These are phyloP conservation scores for Myoxocephalus aenaeus DNA, from an alignment of 2,797 vertebrate species.

Conservation along the genomic window DNA sequence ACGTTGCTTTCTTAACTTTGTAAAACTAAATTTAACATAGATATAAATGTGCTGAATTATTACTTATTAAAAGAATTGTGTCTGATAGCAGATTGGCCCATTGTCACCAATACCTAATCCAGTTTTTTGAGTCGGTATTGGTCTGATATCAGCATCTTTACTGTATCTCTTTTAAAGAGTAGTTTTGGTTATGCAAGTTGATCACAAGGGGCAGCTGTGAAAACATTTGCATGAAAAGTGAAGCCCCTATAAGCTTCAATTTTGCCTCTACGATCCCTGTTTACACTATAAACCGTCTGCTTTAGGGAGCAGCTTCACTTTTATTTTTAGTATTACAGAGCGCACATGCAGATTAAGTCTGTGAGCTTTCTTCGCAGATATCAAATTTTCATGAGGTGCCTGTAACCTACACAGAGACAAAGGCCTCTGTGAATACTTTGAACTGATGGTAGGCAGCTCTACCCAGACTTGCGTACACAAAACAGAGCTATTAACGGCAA, in stretches of 20 bases:
- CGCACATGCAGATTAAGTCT: background rate
- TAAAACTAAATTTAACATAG: background rate
- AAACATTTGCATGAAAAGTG: constrained; percentile 13
- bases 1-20: background rate
- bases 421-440: background rate
- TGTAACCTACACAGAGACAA: constrained; percentile 29
- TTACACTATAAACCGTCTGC: constrained; percentile 34
- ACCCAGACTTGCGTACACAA: background rate
- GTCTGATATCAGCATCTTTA: background rate
- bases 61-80: background rate
- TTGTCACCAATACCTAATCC: background rate
- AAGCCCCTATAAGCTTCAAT: background rate
- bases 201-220: constrained; percentile 15
- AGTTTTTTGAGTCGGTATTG: background rate
- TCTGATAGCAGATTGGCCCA: background rate
- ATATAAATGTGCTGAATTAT: background rate
- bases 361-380: constrained; percentile 24
- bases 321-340: constrained; percentile 5
- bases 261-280: constrained; percentile 33
- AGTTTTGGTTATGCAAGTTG: background rate
- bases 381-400: constrained; percentile 48
- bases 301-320: background rate
- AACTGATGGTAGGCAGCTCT: constrained; percentile 9
- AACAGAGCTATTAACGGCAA: constrained; percentile 21
- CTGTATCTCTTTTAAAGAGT: background rate